phyloP scores from a whole-genome alignment of 2,888 invertebrate genomes.

The Sarcophaga subvicina region DNA sequence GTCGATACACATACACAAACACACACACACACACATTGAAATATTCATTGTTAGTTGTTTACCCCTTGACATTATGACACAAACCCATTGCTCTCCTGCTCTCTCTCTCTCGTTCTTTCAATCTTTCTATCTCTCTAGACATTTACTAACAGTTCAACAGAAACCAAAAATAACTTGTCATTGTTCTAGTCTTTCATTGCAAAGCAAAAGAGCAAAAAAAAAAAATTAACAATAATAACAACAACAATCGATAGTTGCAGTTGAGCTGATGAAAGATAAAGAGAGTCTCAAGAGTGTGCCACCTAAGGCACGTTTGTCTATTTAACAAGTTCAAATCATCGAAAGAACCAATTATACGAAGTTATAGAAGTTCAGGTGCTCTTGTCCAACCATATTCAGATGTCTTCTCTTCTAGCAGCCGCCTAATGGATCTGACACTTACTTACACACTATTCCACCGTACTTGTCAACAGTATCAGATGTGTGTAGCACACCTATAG shows the following conservation, averaged over 20 bases:
- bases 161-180: slow-evolving; percentile 14
- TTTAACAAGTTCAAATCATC: too few relatives aligned
- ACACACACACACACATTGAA: too few relatives aligned
- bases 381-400: background rate
- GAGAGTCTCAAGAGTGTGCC: background rate
- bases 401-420: too few relatives aligned
- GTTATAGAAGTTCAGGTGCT: background rate
- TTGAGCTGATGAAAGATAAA: slow-evolving; percentile 11
- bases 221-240: slow-evolving; percentile 45
- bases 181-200: too few relatives aligned
- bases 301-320: slow-evolving; percentile 4
- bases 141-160: slow-evolving; percentile 3
- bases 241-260: slow-evolving; percentile 14
- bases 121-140: slow-evolving; percentile 11
- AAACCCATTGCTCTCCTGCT: slow-evolving; percentile 4
- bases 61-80: slow-evolving; percentile 57
- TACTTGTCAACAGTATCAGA: too few relatives aligned
- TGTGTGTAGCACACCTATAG: too few relatives aligned
- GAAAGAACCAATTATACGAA: too few relatives aligned
- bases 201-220: slow-evolving; percentile 4
- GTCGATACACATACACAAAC: slow-evolving; percentile 15
- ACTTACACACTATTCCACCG: background rate
- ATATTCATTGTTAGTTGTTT: slow-evolving; percentile 9
- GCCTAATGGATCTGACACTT: background rate
- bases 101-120: background rate